A percentile compares a stretch with the other conserved stretches of the same genome.
Evolutionary conservation across 2,888 invertebrate genomes (phyloP).

Genomic region (Heliconius aoede): DNA sequence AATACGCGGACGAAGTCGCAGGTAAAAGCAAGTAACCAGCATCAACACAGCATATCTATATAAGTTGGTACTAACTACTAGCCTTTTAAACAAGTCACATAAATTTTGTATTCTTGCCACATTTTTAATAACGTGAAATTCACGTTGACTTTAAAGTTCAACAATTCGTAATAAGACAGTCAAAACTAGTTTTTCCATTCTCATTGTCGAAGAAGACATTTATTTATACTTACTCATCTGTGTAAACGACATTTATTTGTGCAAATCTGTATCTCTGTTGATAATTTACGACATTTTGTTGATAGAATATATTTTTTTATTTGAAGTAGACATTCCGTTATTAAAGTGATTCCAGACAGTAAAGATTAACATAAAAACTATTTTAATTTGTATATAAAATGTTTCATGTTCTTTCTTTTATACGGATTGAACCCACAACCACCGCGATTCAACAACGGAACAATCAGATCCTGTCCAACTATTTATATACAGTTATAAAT

Average conservation of each 20-base stretch:
- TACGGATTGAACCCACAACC: background rate
- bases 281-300: background rate
- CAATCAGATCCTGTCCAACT: background rate
- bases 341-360: too few relatives aligned
- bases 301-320: too few relatives aligned
- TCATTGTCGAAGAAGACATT: conserved; percentile 5
- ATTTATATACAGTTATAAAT: background rate
- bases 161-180: background rate
- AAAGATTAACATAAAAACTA: too few relatives aligned
- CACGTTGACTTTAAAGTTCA: conserved; percentile 7
- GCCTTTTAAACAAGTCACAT: background rate
- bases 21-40: too few relatives aligned
- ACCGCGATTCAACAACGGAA: background rate
- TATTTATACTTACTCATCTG: background rate
- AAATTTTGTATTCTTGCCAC: background rate
- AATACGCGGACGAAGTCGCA: too few relatives aligned
- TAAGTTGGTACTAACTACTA: too few relatives aligned
- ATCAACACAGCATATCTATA: too few relatives aligned
- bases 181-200: background rate
- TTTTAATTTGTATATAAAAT: too few relatives aligned
- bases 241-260: background rate
- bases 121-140: background rate
- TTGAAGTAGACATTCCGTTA: too few relatives aligned
- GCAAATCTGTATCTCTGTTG: background rate
- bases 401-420: too few relatives aligned